Evolutionary conservation across 2,113 vertebrate species (phyloP).

Genomic region (Ochotona princeps): DNA sequence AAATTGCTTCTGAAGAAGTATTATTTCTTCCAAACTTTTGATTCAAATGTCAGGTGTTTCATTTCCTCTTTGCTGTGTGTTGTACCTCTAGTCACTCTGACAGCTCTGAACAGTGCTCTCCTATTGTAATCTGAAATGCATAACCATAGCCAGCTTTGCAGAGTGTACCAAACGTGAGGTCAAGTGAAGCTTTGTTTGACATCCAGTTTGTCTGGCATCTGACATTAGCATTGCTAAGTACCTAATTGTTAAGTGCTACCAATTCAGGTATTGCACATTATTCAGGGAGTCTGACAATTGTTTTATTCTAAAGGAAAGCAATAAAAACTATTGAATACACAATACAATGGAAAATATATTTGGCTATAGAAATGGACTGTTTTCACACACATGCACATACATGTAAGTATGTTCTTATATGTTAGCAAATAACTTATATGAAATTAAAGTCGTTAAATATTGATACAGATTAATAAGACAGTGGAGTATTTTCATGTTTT

Average conservation of each 20-base stretch:
- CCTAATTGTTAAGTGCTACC: constrained; percentile 27
- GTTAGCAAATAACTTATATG: not conserved
- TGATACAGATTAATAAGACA: not conserved
- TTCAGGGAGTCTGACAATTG: constrained; percentile 30
- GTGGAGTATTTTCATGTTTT: not conserved
- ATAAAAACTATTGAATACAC: not conserved
- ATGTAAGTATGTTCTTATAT: not conserved
- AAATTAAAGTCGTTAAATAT: constrained; percentile 40
- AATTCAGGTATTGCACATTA: constrained; percentile 32
- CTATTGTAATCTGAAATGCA: constrained; percentile 8
- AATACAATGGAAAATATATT: not conserved
- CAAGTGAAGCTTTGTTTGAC: constrained; percentile 68
- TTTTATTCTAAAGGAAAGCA: constrained; percentile 20
- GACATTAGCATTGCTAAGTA: constrained; percentile 80
- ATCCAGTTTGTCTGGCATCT: constrained; percentile 77
- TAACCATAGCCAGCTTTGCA: constrained; percentile 44
- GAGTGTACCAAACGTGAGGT: not conserved
- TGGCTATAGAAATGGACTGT: not conserved
- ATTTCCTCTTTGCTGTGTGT: not conserved
- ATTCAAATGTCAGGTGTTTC: not conserved
- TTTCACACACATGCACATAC: not conserved
- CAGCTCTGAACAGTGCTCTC: constrained; percentile 44
- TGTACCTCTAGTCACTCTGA: not conserved
- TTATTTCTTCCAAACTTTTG: not conserved
- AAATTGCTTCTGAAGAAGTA: not conserved